Base-by-base conservation (phyloP, 2,113 vertebrate species). In the Trichechus manatus region DNA sequence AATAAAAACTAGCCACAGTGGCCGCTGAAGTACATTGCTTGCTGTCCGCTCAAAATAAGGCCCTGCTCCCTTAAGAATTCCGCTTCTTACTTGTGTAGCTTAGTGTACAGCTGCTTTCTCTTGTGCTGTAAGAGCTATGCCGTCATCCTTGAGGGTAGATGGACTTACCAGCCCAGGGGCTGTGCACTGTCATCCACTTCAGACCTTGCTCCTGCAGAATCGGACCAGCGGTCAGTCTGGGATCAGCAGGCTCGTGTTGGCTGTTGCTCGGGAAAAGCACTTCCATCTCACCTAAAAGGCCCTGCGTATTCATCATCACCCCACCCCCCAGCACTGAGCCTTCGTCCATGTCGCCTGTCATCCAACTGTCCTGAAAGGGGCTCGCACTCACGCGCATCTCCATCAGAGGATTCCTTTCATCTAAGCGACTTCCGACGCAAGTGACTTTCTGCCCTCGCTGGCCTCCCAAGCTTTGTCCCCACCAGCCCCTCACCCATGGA, bases 1-100 rank as follows among this genome's bases (percentile, higher is more conserved):
- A 83, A 95, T 70, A 86, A 97, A 97, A 97, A 96, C 88, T 78
- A 96, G 96, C 64, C 33, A 75, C 77, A 81, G 39, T 11, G 80
- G 53, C 88, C 53, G 2, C 75, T 93, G 83, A 98, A 98, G 89
- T 42, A 90, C 70, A 87, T 15, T n/a, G 97, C 84, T 93, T 94
- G 88, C 83, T 70, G 29, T 93, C 70, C 14, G 89, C 64, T 61
- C 79, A 95, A 68, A 31, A 88, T 83, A 82, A 36, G 50, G 20
- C 33, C 11, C 13, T 81, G 64, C 25, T n/a, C 59, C n/a, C 66
- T 81, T 87, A 25, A 80, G n/a, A 39, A 10, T 61, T 96, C 93
- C 84, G 44, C 36, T 88, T 96, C 94, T 33, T 1, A 70, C 53
- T 87, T 88, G 84, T 77, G 61, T 59, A 89, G 39, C 59, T 91